A percentile compares a stretch with the other conserved stretches of the same genome.
Conservation (phyloP, 2,888 invertebrate species). For the Cantharis nigra region DNA sequence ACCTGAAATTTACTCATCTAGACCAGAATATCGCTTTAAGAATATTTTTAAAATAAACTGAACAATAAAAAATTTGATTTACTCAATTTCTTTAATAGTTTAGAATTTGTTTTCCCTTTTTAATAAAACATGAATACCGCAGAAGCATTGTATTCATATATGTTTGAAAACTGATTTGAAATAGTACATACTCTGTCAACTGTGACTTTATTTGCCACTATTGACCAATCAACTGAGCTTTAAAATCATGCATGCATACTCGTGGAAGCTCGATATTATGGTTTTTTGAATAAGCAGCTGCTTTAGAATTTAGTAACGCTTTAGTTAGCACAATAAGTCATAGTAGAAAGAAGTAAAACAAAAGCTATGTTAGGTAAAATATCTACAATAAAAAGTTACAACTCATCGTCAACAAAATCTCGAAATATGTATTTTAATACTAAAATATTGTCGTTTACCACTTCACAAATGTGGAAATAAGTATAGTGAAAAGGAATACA, state of each 20-base stretch:
- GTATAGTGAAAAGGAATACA: slow-evolving; percentile 43
- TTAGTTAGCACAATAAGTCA: background rate
- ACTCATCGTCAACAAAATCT: background rate
- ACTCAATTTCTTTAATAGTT: too few relatives aligned
- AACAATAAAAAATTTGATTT: background rate
- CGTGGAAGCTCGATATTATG: background rate
- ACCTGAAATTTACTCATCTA: too few relatives aligned
- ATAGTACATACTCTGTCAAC: background rate
- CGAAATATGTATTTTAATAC: background rate
- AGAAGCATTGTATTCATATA: background rate
- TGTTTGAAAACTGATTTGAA: background rate
- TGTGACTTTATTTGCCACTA: background rate
- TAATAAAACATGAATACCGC: background rate
- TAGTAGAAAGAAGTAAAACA: background rate
- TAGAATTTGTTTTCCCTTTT: too few relatives aligned
- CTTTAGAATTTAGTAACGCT: background rate
- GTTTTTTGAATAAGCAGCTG: background rate
- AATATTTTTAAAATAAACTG: too few relatives aligned
- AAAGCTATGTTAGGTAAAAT: background rate
- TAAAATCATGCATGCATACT: background rate
- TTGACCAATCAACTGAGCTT: background rate
- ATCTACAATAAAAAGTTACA: background rate
- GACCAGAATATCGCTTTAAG: too few relatives aligned
- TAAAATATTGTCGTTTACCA: background rate
- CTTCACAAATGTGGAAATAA: background rate